Evolutionary conservation across 2,888 invertebrate genomes (phyloP).

Genomic region (Watsonalla cultraria): DNA sequence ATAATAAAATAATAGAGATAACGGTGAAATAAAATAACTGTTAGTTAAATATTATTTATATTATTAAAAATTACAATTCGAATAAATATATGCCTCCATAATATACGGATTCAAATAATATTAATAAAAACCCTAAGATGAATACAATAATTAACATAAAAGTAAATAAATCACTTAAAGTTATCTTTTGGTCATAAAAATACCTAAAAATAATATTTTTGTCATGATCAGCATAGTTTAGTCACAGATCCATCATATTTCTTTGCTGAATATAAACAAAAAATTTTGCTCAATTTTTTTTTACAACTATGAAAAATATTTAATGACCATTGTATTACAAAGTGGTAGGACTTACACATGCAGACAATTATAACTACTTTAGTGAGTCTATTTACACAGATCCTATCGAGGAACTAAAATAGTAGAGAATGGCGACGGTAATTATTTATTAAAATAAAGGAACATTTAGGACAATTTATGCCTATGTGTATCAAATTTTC

Average conservation of each 20-base stretch:
- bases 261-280: constrained; percentile 10
- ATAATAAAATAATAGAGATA: background rate
- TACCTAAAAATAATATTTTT: constrained; percentile 40
- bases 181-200: constrained; percentile 52
- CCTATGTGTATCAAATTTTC: constrained; percentile 23
- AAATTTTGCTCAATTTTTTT: constrained; percentile 14
- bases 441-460: constrained; percentile 45
- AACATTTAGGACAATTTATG: constrained; percentile 42
- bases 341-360: background rate
- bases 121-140: constrained; percentile 19
- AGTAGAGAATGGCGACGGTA: constrained; percentile 12
- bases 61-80: constrained; percentile 54
- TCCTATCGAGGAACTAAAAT: constrained; percentile 16
- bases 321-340: background rate
- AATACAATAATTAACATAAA: constrained; percentile 20
- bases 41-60: constrained; percentile 38
- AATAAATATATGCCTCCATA: constrained; percentile 65
- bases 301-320: background rate
- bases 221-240: constrained; percentile 55
- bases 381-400: constrained; percentile 3
- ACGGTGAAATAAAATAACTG: constrained; percentile 14
- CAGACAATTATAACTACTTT: background rate
- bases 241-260: constrained; percentile 33
- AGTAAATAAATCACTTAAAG: constrained; percentile 38
- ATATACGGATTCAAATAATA: constrained; percentile 57